Evolutionary conservation across 1,140 invertebrate species (phyloP).

Genomic region (Hypsibius dujardini): DNA sequence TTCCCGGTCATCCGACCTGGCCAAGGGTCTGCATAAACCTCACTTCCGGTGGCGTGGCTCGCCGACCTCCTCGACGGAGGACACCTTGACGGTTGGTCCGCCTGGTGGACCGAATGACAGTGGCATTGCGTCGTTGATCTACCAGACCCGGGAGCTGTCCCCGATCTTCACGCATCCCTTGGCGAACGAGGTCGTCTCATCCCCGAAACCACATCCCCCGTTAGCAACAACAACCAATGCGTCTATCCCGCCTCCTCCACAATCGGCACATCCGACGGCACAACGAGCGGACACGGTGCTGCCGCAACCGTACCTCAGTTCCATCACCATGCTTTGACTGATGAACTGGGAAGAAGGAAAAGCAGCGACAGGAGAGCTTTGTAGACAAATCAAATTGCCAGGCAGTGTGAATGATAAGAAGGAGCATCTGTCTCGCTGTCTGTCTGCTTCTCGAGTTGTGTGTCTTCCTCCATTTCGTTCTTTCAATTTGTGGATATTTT

Average conservation of each 20-base stretch:
- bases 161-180: slow-evolving; percentile 6
- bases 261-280: neutral
- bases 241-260: neutral
- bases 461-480: no score
- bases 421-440: no score
- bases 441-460: no score
- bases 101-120: neutral
- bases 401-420: no score
- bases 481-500: no score
- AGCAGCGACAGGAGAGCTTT: no score
- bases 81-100: neutral
- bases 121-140: neutral
- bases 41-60: neutral
- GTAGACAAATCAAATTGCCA: no score
- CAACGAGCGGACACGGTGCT: neutral
- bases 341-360: neutral
- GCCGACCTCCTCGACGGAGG: neutral
- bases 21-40: neutral
- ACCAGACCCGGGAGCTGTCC: slow-evolving; percentile 7
- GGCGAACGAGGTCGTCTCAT: neutral
- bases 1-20: no score
- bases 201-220: neutral
- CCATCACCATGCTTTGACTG: slow-evolving; percentile 11
- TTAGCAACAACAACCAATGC: neutral
- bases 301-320: neutral